Conservation (phyloP, 2,113 vertebrate genomes). For the Pitta sordida region DNA sequence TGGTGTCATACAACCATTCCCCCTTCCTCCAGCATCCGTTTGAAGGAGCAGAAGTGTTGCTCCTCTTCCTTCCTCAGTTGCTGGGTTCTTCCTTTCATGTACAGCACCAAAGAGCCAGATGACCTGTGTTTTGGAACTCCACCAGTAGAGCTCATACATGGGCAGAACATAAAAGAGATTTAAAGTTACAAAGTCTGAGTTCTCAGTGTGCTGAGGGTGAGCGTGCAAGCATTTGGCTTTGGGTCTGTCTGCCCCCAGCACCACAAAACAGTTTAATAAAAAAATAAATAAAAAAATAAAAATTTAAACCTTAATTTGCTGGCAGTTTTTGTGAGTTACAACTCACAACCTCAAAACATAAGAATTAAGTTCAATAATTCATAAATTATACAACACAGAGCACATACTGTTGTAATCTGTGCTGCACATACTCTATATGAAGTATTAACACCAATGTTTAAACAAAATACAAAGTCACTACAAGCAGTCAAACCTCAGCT, state of each 20-base stretch:
- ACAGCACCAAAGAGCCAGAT: neutral
- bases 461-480: constrained; percentile 21
- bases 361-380: constrained; percentile 13
- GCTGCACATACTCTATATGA: neutral
- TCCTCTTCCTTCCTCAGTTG: neutral
- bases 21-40: neutral
- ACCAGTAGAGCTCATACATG: neutral
- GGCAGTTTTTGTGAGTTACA: neutral
- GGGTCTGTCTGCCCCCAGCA: fast-evolving
- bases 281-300: neutral
- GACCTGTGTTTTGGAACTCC: neutral
- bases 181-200: neutral
- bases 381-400: neutral
- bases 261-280: neutral
- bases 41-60: neutral
- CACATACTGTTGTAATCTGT: constrained; percentile 24
- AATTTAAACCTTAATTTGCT: neutral
- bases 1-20: neutral
- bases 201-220: neutral
- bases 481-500: neutral
- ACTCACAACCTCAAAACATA: neutral
- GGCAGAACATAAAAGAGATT: neutral
- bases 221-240: neutral
- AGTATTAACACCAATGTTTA: constrained; percentile 29
- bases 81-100: neutral